These are phyloP conservation scores for Bolinopsis microptera DNA, from an alignment of 37 sponge, comb jelly and placozoan species.

Conservation along the genomic window DNA sequence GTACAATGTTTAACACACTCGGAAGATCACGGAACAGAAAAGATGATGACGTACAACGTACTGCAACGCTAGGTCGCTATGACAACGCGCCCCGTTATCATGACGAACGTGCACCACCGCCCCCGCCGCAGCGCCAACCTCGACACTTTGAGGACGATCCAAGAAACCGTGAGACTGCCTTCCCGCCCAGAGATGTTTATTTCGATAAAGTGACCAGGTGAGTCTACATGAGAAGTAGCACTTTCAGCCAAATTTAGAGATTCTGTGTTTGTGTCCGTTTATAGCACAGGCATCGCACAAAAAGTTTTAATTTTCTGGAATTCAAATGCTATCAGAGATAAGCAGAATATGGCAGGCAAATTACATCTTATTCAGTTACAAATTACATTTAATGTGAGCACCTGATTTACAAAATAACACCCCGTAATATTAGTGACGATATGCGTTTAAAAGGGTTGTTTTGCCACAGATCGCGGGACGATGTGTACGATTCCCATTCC, in stretches of 20 bases:
- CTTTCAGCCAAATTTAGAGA: too few species aligned
- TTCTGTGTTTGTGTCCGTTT: too few species aligned
- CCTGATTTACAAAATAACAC: too few species aligned
- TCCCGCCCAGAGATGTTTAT: background rate
- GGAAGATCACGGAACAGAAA: background rate
- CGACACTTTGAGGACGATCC: background rate
- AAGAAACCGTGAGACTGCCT: background rate
- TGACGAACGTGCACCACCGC: background rate
- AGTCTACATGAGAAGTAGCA: too few species aligned
- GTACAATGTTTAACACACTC: background rate
- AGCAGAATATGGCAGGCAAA: too few species aligned
- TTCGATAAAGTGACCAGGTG: background rate
- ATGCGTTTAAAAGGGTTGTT: too few species aligned
- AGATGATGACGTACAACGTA: background rate
- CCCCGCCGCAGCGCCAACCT: background rate
- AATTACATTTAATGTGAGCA: too few species aligned
- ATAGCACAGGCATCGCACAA: too few species aligned
- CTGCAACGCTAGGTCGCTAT: background rate
- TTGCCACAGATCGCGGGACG: background rate
- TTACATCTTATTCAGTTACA: too few species aligned
- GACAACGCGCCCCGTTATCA: background rate
- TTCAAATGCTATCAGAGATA: background rate
- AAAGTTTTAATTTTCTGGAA: background rate
- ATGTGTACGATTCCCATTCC: background rate
- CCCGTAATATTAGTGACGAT: too few species aligned